These are phyloP conservation scores for Lutraria lutraria DNA, from an alignment of 2,888 invertebrate genomes.

Conservation along the genomic window DNA sequence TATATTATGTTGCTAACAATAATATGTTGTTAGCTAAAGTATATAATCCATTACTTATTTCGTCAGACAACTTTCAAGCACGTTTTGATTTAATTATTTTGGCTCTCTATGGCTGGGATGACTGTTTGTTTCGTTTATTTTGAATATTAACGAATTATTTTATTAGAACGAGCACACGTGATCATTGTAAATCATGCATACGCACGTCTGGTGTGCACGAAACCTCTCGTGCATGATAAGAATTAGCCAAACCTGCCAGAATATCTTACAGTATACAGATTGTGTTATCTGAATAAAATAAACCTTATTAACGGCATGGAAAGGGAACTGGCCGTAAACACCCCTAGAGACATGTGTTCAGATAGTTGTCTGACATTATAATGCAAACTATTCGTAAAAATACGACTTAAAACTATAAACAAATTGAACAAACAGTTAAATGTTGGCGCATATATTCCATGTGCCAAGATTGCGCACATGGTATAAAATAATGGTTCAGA, in stretches of 20 bases:
- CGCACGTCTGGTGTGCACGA: background rate
- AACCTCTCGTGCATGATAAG: background rate
- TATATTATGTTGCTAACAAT: no score
- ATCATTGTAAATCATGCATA: background rate
- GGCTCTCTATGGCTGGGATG: no score
- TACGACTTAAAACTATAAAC: background rate
- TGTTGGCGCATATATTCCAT: background rate
- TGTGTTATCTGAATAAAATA: background rate
- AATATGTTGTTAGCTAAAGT: no score
- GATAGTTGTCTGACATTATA: background rate
- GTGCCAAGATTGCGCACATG: no score
- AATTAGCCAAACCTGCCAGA: background rate
- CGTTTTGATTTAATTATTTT: no score
- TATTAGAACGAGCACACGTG: background rate
- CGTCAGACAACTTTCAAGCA: no score
- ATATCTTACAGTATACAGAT: background rate
- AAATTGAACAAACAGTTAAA: background rate
- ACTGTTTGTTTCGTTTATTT: no score
- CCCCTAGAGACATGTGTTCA: background rate
- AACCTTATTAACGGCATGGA: background rate
- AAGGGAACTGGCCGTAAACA: background rate
- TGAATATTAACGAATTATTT: background rate
- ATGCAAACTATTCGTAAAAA: slow-evolving; percentile 19
- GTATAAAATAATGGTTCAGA: no score
- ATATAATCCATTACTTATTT: no score